Percentiles rank a stretch among this genome's conserved stretches.
Conservation (phyloP, 2,113 vertebrate species). For the Bettongia penicillata region DNA sequence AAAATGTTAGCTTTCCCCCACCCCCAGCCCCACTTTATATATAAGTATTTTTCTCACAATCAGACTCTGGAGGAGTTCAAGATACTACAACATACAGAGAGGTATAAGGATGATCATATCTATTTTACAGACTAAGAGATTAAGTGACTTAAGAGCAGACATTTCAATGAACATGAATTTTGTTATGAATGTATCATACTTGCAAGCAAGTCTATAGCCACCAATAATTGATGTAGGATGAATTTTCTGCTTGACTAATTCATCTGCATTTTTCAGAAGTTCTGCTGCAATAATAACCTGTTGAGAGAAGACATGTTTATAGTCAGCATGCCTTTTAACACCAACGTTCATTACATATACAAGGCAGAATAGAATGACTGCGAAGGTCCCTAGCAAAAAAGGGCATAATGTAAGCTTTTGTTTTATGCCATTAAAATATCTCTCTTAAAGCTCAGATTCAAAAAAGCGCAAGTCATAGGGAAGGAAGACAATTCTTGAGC, state of each 20-base stretch:
- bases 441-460: neutral
- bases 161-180: neutral
- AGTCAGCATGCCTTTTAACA: neutral
- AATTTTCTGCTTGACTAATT: conserved; percentile 98
- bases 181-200: conserved; percentile 86
- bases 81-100: neutral
- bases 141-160: neutral
- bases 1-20: neutral
- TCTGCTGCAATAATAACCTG: conserved; percentile 99
- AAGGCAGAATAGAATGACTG: neutral
- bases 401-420: neutral
- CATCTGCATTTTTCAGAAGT: conserved; percentile 97
- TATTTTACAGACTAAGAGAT: neutral
- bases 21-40: fast-evolving
- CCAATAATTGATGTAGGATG: conserved; percentile 98
- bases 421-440: neutral
- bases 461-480: neutral
- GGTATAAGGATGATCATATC: neutral
- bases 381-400: neutral
- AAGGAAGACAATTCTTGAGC: neutral
- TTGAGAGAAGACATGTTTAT: conserved; percentile 56
- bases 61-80: neutral
- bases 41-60: neutral
- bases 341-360: neutral
- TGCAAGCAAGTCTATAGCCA: conserved; percentile 98